Conservation (phyloP, 2,888 invertebrate genomes). For the Polydrusus tereticollis region DNA sequence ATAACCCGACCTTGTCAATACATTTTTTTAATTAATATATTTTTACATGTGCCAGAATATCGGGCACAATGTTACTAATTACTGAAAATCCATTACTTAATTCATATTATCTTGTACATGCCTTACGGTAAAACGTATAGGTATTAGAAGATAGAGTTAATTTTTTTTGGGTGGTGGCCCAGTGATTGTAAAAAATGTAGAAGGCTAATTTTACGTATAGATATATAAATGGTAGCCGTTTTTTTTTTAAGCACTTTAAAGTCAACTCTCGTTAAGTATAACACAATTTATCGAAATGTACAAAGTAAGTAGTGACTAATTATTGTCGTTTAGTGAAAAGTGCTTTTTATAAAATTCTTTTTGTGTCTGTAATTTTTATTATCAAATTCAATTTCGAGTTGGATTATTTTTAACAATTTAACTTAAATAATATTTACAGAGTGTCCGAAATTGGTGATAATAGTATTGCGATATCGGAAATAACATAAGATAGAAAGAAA, state of each 20-base stretch:
- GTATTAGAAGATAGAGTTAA: conserved; percentile 20
- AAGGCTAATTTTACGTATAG: background rate
- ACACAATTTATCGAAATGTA: conserved; percentile 10
- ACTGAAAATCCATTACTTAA: conserved; percentile 21
- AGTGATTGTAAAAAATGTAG: conserved; percentile 23
- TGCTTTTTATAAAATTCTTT: background rate
- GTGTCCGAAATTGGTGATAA: too few relatives aligned
- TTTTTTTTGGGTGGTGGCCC: conserved; percentile 28
- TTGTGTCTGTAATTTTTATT: background rate
- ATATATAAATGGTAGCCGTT: conserved; percentile 23
- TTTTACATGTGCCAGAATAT: conserved; percentile 15
- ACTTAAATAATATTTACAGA: too few relatives aligned
- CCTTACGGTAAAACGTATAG: conserved; percentile 5
- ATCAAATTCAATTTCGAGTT: too few relatives aligned
- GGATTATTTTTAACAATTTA: too few relatives aligned
- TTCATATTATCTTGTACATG: background rate
- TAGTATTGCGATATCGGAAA: too few relatives aligned
- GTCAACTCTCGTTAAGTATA: conserved; percentile 1
- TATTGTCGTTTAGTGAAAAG: background rate
- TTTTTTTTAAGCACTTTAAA: conserved; percentile 21
- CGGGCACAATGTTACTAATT: conserved; percentile 16
- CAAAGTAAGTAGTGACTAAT: conserved; percentile 24
- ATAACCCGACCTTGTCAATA: conserved; percentile 34
- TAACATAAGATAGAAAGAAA: too few relatives aligned
- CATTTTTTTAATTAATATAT: conserved; percentile 18